A percentile compares a stretch with the other conserved stretches of the same genome.
Conservation (phyloP, 2,888 invertebrate genomes). For the Polydrusus pterygomalis region DNA sequence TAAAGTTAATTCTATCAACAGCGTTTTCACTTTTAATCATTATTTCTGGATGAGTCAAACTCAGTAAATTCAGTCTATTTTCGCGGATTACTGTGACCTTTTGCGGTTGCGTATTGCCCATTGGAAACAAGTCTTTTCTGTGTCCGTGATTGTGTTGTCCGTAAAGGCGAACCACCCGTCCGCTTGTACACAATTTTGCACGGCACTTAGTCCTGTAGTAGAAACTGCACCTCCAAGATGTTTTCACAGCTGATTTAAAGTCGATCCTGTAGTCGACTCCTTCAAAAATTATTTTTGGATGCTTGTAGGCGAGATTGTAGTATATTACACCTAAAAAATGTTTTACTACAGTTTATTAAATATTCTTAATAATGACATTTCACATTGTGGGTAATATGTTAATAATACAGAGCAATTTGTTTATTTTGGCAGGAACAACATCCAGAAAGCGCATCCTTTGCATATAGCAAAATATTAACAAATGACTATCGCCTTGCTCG, state of each 20-base stretch:
- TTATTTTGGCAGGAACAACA: too few relatives aligned
- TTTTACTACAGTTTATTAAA: conserved; percentile 19
- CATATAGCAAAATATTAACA: too few relatives aligned
- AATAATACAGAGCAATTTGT: too few relatives aligned
- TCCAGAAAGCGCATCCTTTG: too few relatives aligned
- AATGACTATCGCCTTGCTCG: too few relatives aligned
- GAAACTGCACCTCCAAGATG: conserved; percentile 60
- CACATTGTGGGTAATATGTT: too few relatives aligned
- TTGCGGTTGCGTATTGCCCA: conserved; percentile 40
- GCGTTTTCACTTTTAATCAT: conserved; percentile 13
- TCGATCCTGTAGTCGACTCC: conserved; percentile 59
- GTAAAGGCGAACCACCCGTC: conserved; percentile 52
- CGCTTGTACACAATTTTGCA: conserved; percentile 57
- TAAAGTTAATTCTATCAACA: background rate
- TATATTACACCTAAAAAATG: conserved; percentile 58
- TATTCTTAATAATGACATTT: background rate
- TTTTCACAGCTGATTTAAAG: conserved; percentile 57
- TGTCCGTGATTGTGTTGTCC: conserved; percentile 60
- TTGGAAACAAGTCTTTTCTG: conserved; percentile 38
- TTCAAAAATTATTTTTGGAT: conserved; percentile 62
- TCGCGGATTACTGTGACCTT: conserved; percentile 43
- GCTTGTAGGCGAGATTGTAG: conserved; percentile 59
- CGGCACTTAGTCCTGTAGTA: conserved; percentile 59
- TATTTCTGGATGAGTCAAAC: conserved; percentile 10
- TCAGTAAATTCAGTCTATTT: background rate